phyloP scores from a whole-genome alignment of 1,140 invertebrate genomes.

The Aphelenchoides fujianensis region DNA sequence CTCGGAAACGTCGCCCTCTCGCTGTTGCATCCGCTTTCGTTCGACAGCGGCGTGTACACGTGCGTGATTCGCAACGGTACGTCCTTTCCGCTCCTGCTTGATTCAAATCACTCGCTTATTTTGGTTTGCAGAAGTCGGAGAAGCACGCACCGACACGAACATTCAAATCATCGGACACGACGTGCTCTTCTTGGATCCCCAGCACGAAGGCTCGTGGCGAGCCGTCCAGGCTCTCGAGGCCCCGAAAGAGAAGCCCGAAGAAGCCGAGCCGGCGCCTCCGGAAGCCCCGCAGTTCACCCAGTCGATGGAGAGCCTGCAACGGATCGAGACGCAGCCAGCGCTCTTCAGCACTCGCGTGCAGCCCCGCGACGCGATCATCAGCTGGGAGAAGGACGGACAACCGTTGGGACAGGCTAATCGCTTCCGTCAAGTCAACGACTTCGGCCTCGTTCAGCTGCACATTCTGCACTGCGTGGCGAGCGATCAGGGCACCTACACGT shows the following conservation, averaged over 20 bases:
- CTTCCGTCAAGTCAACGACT: slow-evolving; percentile 52
- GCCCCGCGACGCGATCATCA: slow-evolving; percentile 91
- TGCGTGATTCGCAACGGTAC: slow-evolving; percentile 68
- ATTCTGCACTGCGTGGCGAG: slow-evolving; percentile 64
- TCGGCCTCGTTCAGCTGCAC: slow-evolving; percentile 62
- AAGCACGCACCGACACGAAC: slow-evolving; percentile 69
- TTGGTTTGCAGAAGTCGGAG: slow-evolving; percentile 82
- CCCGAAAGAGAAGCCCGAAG: slow-evolving; percentile 9
- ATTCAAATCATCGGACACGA: slow-evolving; percentile 44
- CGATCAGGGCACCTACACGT: slow-evolving; percentile 64
- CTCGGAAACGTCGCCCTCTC: slow-evolving; percentile 79
- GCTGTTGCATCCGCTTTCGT: slow-evolving; percentile 78
- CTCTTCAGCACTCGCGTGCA: slow-evolving; percentile 91
- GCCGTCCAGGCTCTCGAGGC: slow-evolving; percentile 29
- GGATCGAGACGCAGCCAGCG: slow-evolving; percentile 71
- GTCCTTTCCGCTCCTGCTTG: slow-evolving; percentile 76
- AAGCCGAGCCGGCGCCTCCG: slow-evolving; percentile 32
- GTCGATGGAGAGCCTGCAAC: slow-evolving; percentile 25
- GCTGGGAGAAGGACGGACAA: no score
- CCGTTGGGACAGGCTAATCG: slow-evolving; percentile 58
- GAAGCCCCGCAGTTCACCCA: slow-evolving; percentile 43
- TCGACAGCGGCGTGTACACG: slow-evolving; percentile 81
- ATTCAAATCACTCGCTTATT: slow-evolving; percentile 87
- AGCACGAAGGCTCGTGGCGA: slow-evolving; percentile 46
- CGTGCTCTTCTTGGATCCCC: slow-evolving; percentile 37